Evolutionary conservation across 2,888 invertebrate genomes (phyloP).

Genomic region (Heliconius ismenius): DNA sequence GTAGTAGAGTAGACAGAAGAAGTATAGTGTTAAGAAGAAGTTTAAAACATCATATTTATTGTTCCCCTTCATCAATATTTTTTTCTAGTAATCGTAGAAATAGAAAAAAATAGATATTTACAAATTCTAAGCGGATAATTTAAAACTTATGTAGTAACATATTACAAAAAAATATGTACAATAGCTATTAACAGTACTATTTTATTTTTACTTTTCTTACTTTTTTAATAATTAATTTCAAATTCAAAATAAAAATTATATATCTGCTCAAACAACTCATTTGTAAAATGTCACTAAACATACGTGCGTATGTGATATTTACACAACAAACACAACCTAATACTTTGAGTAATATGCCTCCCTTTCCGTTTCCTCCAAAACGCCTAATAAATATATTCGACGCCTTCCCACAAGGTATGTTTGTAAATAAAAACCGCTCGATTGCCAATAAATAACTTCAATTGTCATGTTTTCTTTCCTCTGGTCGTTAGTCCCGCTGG

Average conservation of each 20-base stretch:
- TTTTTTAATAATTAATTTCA: not conserved
- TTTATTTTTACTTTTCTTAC: no score
- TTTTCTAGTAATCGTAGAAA: not conserved
- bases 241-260: not conserved
- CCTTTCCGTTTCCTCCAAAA: conserved; percentile 18
- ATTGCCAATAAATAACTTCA: conserved; percentile 66
- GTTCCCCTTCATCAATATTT: not conserved
- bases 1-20: no score
- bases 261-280: not conserved
- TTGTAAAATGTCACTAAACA: not conserved
- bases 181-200: no score
- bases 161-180: no score
- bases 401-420: conserved; percentile 30
- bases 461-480: conserved; percentile 70
- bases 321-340: conserved; percentile 17
- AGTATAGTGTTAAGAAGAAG: no score
- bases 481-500: conserved; percentile 55
- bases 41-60: not conserved
- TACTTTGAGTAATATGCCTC: conserved; percentile 20
- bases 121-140: no score
- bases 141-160: no score
- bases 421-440: conserved; percentile 43
- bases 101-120: no score
- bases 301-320: not conserved
- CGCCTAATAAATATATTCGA: conserved; percentile 31